Evolutionary conservation across 2,888 invertebrate species (phyloP), one percentile per base, ranked within the genome.

Genomic region (Ormyrus nitidulus): DNA sequence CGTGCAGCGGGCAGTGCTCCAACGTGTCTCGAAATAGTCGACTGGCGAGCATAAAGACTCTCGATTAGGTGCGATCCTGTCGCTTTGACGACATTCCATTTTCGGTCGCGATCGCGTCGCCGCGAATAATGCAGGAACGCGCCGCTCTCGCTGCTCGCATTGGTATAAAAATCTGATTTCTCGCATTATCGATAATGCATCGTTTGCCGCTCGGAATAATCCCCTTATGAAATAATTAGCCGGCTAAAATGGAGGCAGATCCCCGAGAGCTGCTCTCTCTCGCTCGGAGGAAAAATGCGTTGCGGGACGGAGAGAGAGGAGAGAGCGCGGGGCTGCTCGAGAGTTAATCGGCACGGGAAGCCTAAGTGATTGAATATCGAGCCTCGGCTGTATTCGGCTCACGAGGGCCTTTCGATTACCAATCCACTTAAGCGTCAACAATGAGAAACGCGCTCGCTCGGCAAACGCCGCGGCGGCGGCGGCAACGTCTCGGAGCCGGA

Each of bases 391-490:
- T 19, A 81, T 81, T 80, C 80, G 5, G 73, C 65, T 56, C 82
- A 69, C 80, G 77, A 11, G 48, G 58, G 62, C 70, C 80, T 79
- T 83, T 83, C 84, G 84, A 84, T 84, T 85, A 80, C 82, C 82
- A 83, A 84, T 84, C 83, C 84, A 83, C 84, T 84, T 82, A 83
- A 83, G 81, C 76, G 77, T 82, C 81, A 82, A 85, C 82, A 80
- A 83, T 82, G 81, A 83, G 79, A 83, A 82, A 82, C 54, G 72
- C 73, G 66, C 44, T 51, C 61, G 10, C 48, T 66, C 49, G 54
- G 11, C 44, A 59, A 75, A 65, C 53, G 58, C 61, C 56, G 10
- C 19, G 19, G 51, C 62, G 19, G 19, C 19, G 19, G 19, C 19
- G 19, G 19, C 19, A 19, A 1, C 19, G 19, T 19, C 19, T 19